These are phyloP conservation scores for Stercorarius parasiticus DNA, from an alignment of 2,113 vertebrate species.

Conservation along the genomic window DNA sequence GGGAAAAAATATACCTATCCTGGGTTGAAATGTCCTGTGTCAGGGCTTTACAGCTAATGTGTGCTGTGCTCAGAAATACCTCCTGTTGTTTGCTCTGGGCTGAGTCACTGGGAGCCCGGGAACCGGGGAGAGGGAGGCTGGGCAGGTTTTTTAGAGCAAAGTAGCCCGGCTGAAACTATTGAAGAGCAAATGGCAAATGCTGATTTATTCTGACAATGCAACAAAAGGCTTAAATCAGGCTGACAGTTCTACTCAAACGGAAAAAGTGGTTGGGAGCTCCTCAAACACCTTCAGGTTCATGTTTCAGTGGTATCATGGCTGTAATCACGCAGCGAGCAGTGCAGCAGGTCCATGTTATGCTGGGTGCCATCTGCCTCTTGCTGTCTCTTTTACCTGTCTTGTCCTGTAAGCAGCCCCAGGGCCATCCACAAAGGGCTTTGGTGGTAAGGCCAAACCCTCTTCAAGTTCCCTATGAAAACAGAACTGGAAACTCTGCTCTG, in stretches of 20 bases:
- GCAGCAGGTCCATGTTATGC: rapidly evolving
- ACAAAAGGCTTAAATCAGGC: slow-evolving; percentile 16
- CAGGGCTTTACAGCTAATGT: not conserved
- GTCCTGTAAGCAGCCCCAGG: not conserved
- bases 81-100: not conserved
- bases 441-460: not conserved
- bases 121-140: not conserved
- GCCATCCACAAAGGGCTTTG: not conserved
- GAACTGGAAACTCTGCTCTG: not conserved
- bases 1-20: not conserved
- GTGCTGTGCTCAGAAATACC: not conserved
- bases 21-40: not conserved
- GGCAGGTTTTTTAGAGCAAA: not conserved
- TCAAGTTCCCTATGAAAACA: rapidly evolving
- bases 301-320: rapidly evolving
- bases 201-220: slow-evolving; percentile 4
- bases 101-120: not conserved
- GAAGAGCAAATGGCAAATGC: not conserved
- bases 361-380: not conserved
- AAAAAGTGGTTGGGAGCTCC: not conserved
- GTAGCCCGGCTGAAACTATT: not conserved
- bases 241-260: not conserved
- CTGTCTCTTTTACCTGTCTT: not conserved
- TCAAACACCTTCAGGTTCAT: rapidly evolving
- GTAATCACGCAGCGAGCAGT: rapidly evolving